These are phyloP conservation scores for Notocelia uddmanniana DNA, from an alignment of 2,888 invertebrate species.

Conservation along the genomic window DNA sequence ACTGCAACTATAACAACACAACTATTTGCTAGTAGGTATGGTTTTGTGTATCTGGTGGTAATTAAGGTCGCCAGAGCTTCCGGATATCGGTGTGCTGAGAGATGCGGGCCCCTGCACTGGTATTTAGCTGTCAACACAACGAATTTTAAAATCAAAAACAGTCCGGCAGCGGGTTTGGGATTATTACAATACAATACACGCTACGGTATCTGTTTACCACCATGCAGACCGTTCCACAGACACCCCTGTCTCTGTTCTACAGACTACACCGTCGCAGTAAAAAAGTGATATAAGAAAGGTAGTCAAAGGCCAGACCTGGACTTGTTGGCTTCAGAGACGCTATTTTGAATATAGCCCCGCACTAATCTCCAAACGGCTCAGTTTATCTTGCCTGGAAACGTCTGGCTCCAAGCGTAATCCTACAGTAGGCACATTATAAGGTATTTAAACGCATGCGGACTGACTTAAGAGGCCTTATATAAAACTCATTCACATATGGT, in stretches of 20 bases:
- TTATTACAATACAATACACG: too few species aligned
- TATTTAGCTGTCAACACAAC: too few species aligned
- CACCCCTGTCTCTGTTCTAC: too few species aligned
- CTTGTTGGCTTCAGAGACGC: background rate
- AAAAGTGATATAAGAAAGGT: too few species aligned
- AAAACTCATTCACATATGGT: background rate
- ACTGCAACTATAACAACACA: background rate
- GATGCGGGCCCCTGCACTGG: too few species aligned
- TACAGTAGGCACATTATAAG: constrained; percentile 72
- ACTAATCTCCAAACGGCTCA: constrained; percentile 78
- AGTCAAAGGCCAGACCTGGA: background rate
- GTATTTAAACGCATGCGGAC: constrained; percentile 61
- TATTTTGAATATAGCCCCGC: constrained; percentile 51
- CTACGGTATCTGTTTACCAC: too few species aligned
- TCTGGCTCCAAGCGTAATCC: constrained; percentile 75
- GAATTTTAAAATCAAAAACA: too few species aligned
- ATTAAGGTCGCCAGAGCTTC: too few species aligned
- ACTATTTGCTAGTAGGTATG: background rate
- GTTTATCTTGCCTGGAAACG: constrained; percentile 80
- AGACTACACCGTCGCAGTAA: too few species aligned
- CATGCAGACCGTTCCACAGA: too few species aligned
- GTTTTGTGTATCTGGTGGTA: background rate
- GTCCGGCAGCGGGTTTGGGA: too few species aligned
- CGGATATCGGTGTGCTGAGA: too few species aligned
- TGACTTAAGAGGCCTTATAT: constrained; percentile 41